A percentile compares a stretch with the other conserved stretches of the same genome.
Evolutionary conservation across 2,113 vertebrate genomes (phyloP).

Genomic region (Chloropsis cyanopogon): DNA sequence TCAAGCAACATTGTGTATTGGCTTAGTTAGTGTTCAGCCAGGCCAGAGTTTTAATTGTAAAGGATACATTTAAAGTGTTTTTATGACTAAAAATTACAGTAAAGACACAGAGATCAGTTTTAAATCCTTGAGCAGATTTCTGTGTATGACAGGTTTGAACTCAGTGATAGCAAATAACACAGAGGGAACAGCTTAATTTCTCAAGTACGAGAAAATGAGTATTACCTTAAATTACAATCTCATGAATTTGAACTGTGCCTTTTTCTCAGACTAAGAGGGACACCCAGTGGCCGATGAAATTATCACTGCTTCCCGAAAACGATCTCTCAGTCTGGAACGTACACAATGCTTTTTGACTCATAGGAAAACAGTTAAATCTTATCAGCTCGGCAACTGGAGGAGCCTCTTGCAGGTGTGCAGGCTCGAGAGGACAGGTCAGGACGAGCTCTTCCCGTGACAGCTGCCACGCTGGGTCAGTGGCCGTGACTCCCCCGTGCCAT

Average conservation of each 20-base stretch:
- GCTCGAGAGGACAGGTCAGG: neutral
- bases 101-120: neutral
- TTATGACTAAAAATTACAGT: neutral
- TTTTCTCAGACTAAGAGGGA: neutral
- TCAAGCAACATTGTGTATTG: neutral
- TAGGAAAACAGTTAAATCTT: fast-evolving
- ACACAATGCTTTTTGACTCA: fast-evolving
- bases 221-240: neutral
- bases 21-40: neutral
- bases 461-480: neutral
- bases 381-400: neutral
- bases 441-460: neutral
- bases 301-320: neutral
- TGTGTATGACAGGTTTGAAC: neutral
- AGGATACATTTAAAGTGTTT: neutral
- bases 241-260: fast-evolving
- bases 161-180: neutral
- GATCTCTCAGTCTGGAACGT: fast-evolving
- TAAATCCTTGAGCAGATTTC: neutral
- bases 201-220: neutral
- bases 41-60: neutral
- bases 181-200: neutral
- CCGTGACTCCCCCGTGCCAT: fast-evolving
- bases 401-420: neutral
- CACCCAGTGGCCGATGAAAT: neutral